Evolutionary conservation across 2,888 invertebrate genomes (phyloP).

Genomic region (Sericinus montela): DNA sequence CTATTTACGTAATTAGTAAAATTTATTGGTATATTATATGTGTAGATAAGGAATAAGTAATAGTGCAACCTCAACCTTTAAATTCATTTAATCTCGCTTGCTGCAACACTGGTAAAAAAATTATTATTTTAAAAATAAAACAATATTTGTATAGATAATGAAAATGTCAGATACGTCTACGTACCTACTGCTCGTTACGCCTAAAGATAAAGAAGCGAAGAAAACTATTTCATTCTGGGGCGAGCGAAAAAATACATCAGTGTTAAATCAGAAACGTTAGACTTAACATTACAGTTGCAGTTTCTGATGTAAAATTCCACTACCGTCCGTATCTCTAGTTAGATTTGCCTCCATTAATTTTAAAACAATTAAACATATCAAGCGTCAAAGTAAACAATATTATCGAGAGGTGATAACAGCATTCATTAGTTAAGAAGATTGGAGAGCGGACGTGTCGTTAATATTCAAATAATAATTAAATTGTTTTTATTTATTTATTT

Average conservation of each 20-base stretch:
- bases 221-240: constrained; percentile 9
- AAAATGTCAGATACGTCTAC: background rate
- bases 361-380: constrained; percentile 31
- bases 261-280: constrained; percentile 4
- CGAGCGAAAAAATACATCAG: constrained; percentile 8
- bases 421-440: constrained; percentile 42
- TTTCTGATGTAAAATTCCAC: constrained; percentile 52
- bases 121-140: background rate
- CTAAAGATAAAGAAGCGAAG: constrained; percentile 13
- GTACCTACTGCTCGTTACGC: background rate
- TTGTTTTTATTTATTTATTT: constrained; percentile 18
- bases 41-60: too few species aligned
- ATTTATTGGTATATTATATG: too few species aligned
- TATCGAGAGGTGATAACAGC: constrained; percentile 38
- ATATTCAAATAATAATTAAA: constrained; percentile 17
- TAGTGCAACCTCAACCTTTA: background rate
- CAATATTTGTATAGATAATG: background rate
- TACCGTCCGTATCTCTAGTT: constrained; percentile 31
- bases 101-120: background rate
- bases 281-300: constrained; percentile 17
- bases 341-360: constrained; percentile 32
- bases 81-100: background rate
- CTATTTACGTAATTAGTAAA: too few species aligned
- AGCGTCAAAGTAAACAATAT: constrained; percentile 35
- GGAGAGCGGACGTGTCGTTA: constrained; percentile 47